phyloP scores from a whole-genome alignment of 2,888 invertebrate genomes.

The Heteromyza rotundicornis region DNA sequence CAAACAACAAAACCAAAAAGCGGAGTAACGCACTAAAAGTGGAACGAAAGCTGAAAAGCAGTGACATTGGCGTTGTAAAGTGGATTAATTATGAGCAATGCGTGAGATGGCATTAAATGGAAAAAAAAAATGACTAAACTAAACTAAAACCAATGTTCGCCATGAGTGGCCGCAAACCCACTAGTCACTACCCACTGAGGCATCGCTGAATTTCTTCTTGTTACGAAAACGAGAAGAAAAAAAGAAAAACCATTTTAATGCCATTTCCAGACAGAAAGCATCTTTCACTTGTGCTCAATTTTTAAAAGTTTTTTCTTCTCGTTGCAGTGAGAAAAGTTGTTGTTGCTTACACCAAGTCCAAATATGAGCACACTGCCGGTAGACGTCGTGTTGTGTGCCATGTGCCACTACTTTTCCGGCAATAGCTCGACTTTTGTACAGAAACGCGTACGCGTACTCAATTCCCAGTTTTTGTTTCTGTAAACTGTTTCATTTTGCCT shows the following conservation, averaged over 20 bases:
- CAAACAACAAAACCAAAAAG: no score
- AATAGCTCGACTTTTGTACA: not conserved
- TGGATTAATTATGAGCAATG: not conserved
- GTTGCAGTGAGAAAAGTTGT: no score
- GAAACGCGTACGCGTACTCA: not conserved
- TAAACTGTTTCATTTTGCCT: not conserved
- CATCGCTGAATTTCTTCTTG: no score
- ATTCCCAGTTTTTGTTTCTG: not conserved
- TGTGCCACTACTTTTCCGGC: not conserved
- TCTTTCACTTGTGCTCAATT: constrained; percentile 11
- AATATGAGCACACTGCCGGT: not conserved
- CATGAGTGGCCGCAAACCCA: not conserved
- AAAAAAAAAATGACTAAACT: not conserved
- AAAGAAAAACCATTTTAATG: not conserved
- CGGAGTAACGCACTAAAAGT: not conserved
- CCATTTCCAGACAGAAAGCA: not conserved
- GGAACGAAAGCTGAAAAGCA: not conserved
- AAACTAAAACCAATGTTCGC: not conserved
- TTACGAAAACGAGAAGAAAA: not conserved
- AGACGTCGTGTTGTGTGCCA: not conserved
- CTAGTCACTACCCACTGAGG: not conserved
- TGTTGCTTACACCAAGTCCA: no score
- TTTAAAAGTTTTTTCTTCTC: no score
- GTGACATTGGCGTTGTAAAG: not conserved
- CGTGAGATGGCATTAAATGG: not conserved